Percentiles rank a stretch among this genome's conserved stretches.
These are phyloP conservation scores for Petaurus breviceps DNA, from an alignment of 2,113 vertebrate genomes.

Conservation along the genomic window DNA sequence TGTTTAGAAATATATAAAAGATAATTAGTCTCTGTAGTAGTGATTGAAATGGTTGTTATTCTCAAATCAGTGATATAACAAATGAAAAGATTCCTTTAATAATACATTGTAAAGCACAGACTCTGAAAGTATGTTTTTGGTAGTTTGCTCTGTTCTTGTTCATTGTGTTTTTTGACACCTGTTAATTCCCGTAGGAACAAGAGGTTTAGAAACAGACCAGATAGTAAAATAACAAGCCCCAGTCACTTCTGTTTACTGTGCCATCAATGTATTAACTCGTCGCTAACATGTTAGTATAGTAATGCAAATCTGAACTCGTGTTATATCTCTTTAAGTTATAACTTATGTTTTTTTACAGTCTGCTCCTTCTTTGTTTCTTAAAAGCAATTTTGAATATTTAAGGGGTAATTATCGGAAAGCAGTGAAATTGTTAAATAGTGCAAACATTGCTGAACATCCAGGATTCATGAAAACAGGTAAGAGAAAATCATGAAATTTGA, in stretches of 20 bases:
- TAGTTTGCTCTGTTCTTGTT: background rate
- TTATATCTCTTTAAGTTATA: constrained; percentile 12
- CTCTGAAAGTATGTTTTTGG: background rate
- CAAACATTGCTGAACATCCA: constrained; percentile 97
- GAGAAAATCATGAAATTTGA: constrained; percentile 3
- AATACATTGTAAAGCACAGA: background rate
- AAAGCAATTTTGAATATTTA: constrained; percentile 99
- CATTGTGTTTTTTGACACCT: background rate
- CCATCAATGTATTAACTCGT: background rate
- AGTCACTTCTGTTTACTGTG: background rate
- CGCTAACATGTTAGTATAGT: background rate
- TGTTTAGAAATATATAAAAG: background rate
- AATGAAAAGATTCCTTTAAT: background rate
- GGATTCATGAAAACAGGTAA: constrained; percentile 98
- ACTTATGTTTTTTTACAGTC: constrained; percentile 87
- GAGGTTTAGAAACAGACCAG: background rate
- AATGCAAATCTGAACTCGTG: background rate
- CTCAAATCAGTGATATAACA: background rate
- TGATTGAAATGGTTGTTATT: background rate
- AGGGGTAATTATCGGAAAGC: constrained; percentile 99
- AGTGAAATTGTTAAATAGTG: constrained; percentile 96
- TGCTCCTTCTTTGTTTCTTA: constrained; percentile 96
- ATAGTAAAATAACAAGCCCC: background rate
- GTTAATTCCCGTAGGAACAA: background rate
- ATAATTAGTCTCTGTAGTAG: background rate